Evolutionary conservation across 1,140 invertebrate genomes (phyloP).

Genomic region (Drosophila lowei): DNA sequence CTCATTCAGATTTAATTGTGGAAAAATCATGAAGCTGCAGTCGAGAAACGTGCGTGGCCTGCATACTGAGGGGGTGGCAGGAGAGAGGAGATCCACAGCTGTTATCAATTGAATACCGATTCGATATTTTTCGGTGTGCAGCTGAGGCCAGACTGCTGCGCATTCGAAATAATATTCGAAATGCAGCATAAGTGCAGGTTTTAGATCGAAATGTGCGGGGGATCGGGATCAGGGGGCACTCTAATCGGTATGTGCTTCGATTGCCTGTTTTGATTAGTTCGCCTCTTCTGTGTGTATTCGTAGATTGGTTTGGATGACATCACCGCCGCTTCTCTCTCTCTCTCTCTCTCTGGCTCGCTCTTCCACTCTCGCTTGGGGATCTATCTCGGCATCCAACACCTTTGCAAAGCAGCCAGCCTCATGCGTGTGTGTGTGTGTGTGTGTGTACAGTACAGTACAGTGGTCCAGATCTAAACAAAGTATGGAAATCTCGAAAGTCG

Average conservation of each 20-base stretch:
- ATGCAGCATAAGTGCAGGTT: slow-evolving; percentile 32
- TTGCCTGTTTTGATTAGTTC: slow-evolving; percentile 68
- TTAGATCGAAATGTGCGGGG: slow-evolving; percentile 34
- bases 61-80: not conserved
- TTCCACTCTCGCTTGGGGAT: slow-evolving; percentile 20
- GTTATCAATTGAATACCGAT: slow-evolving; percentile 31
- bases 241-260: slow-evolving; percentile 63
- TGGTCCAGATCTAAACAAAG: slow-evolving; percentile 20
- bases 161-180: slow-evolving; percentile 8
- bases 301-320: slow-evolving; percentile 66
- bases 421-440: slow-evolving; percentile 27
- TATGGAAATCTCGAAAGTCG: not conserved
- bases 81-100: slow-evolving; percentile 17
- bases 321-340: slow-evolving; percentile 50
- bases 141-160: slow-evolving; percentile 16
- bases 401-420: slow-evolving; percentile 32
- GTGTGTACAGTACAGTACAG: slow-evolving; percentile 32
- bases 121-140: slow-evolving; percentile 31
- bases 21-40: slow-evolving; percentile 26
- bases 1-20: slow-evolving; percentile 41
- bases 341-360: slow-evolving; percentile 20
- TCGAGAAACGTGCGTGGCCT: slow-evolving; percentile 21
- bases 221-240: slow-evolving; percentile 24
- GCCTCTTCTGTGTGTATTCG: slow-evolving; percentile 37
- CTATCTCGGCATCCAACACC: slow-evolving; percentile 54